Conservation (phyloP, 2,888 invertebrate genomes). For the Plagiodera versicolora region DNA sequence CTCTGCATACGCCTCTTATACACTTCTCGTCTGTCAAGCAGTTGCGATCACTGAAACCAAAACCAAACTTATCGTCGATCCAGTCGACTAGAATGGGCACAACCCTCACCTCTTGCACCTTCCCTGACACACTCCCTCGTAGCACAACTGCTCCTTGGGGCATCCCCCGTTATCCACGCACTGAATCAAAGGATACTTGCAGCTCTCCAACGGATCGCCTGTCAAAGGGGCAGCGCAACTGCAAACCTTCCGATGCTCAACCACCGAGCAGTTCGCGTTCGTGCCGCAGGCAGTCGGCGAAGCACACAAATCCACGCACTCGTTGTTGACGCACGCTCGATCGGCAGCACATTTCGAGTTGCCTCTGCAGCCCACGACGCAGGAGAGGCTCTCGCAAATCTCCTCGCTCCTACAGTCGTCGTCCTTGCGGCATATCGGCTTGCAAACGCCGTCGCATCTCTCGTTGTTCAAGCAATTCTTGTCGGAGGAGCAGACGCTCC, state of each 20-base stretch:
- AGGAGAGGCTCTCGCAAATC: slow-evolving; percentile 80
- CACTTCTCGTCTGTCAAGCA: slow-evolving; percentile 87
- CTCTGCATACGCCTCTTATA: slow-evolving; percentile 78
- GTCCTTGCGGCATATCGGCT: slow-evolving; percentile 80
- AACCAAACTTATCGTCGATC: not conserved
- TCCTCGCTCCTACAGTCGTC: slow-evolving; percentile 86
- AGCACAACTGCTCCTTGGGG: slow-evolving; percentile 69
- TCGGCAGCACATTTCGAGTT: slow-evolving; percentile 74
- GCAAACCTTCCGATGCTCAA: slow-evolving; percentile 75
- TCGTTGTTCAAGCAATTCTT: slow-evolving; percentile 81
- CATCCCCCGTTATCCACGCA: slow-evolving; percentile 73
- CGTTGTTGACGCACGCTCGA: slow-evolving; percentile 75
- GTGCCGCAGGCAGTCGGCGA: slow-evolving; percentile 81
- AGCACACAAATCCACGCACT: slow-evolving; percentile 76
- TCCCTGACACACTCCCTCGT: slow-evolving; percentile 75
- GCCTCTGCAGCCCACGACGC: slow-evolving; percentile 78
- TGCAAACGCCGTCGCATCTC: slow-evolving; percentile 80
- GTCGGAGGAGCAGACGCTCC: slow-evolving; percentile 76
- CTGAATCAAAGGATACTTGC: slow-evolving; percentile 66
- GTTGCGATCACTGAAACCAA: slow-evolving; percentile 68
- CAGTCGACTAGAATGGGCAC: not conserved
- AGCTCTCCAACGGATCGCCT: slow-evolving; percentile 75
- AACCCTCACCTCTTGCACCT: slow-evolving; percentile 70
- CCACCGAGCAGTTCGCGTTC: slow-evolving; percentile 73
- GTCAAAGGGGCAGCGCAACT: slow-evolving; percentile 69